Evolutionary conservation across 2,113 vertebrate species (phyloP), one percentile per base, ranked within the genome.

Genomic region (Thryonomys swinderianus): DNA sequence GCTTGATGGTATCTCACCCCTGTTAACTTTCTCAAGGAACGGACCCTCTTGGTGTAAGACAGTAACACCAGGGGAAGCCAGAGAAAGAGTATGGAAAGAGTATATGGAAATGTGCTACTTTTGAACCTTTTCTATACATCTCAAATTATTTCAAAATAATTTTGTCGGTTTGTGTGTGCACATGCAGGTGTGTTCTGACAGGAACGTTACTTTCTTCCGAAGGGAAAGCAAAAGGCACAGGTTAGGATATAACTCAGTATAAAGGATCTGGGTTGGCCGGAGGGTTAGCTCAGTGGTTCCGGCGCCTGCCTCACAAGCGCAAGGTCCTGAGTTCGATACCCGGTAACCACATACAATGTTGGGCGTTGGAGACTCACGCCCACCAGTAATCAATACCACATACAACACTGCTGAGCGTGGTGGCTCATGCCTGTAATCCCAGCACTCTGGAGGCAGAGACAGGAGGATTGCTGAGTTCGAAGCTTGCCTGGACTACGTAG

Each of bases 61-160:
- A 59, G 17, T 48, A 27, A 40, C 48, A 23, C 14, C 11, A 45
- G 7, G 53, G 34, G 57, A 76, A 82, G 42, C 3, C 11, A 2
- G 25, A 9, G 5, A 51, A 51, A 51, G 48, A 51, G 48, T 51
- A 51, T 51, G 10, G 14, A 11, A 76, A 78, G 8, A 14, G 59
- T 5, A 5, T 5, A 40, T 14, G 66, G 16, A 93, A 57, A 1
- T 30, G 40, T 7, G 12, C 14, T 45, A 59, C n/a, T 84, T 79
- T 4, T 51, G 37, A 6, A 71, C 62, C 3, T 14, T 57, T 91
- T 53, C 45, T 48, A 42, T n/a, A 78, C 14, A 27, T 21, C 16
- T 20, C 64, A n/a, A 83, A 40, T 12, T 40, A 71, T 78, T 76
- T 95, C 66, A 89, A 53, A 89, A 85, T 59, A 48, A 48, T 32